These are phyloP conservation scores for Apis florea DNA, from an alignment of 1,140 invertebrate genomes.

Conservation along the genomic window DNA sequence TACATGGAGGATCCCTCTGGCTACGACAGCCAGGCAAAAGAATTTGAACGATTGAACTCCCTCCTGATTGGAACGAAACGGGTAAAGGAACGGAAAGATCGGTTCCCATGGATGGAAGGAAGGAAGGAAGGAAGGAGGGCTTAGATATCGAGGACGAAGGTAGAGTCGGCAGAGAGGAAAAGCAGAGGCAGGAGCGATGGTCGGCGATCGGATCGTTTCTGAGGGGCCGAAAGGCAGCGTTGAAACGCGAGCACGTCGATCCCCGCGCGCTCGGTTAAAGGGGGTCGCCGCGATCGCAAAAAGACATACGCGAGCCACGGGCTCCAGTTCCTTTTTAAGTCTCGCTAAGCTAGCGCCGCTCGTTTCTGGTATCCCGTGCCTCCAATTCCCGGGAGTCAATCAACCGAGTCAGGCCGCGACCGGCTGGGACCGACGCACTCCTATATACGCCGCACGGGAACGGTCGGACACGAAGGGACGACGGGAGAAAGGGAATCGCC, in stretches of 20 bases:
- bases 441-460: constrained; percentile 36
- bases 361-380: constrained; percentile 58
- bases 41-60: not conserved
- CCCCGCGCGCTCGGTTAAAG: constrained; percentile 44
- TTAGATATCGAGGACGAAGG: constrained; percentile 3
- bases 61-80: not conserved
- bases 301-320: constrained; percentile 40
- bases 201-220: constrained; percentile 32
- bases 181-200: not conserved
- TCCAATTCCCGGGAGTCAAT: constrained; percentile 57
- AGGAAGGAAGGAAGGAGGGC: not conserved
- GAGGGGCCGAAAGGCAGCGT: constrained; percentile 42
- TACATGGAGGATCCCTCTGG: not conserved
- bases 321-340: constrained; percentile 61
- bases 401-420: constrained; percentile 43
- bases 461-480: constrained; percentile 34
- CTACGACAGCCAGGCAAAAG: not conserved
- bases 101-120: constrained; percentile 29
- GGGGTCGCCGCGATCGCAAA: constrained; percentile 48
- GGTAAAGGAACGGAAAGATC: not conserved
- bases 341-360: constrained; percentile 61
- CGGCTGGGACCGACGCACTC: constrained; percentile 36
- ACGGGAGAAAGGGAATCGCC: constrained; percentile 43
- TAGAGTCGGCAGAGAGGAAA: constrained; percentile 5
- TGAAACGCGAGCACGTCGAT: constrained; percentile 52